Conservation (phyloP, 2,888 invertebrate genomes). For the Callinectes sapidus region DNA sequence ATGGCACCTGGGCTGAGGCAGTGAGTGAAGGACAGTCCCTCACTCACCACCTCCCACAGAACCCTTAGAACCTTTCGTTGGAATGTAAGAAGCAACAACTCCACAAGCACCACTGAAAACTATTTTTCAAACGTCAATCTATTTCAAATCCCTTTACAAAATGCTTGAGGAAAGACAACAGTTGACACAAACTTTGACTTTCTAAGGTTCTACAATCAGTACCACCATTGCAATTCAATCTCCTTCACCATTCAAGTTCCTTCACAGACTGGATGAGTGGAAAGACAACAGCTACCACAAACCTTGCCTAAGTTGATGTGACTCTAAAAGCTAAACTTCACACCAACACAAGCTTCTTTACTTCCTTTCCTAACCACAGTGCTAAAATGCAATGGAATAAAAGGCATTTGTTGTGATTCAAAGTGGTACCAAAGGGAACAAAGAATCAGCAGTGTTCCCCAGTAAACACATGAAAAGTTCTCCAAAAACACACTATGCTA, state of each 20-base stretch:
- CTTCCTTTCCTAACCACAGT: not conserved
- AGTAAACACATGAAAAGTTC: not conserved
- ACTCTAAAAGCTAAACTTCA: not conserved
- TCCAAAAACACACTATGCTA: conserved; percentile 2
- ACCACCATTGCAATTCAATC: not conserved
- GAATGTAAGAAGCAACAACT: not conserved
- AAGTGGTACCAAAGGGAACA: not conserved
- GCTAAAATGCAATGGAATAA: not conserved
- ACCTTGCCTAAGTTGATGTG: not conserved
- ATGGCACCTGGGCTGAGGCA: not conserved
- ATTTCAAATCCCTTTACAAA: not conserved
- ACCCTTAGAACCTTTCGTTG: not conserved
- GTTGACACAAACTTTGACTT: not conserved
- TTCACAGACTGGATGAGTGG: not conserved
- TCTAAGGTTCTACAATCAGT: not conserved
- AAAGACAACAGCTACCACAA: not conserved
- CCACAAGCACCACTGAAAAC: not conserved
- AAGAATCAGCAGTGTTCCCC: not conserved
- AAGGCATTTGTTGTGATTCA: conserved; percentile 26
- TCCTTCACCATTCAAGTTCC: not conserved
- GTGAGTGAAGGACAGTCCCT: not conserved
- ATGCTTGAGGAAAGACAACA: not conserved
- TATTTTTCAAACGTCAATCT: not conserved
- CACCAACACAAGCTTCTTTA: not conserved
- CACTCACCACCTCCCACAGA: not conserved